These are phyloP conservation scores for Yoshiicerus persimilis DNA, from an alignment of 1,140 invertebrate genomes.

Conservation along the genomic window DNA sequence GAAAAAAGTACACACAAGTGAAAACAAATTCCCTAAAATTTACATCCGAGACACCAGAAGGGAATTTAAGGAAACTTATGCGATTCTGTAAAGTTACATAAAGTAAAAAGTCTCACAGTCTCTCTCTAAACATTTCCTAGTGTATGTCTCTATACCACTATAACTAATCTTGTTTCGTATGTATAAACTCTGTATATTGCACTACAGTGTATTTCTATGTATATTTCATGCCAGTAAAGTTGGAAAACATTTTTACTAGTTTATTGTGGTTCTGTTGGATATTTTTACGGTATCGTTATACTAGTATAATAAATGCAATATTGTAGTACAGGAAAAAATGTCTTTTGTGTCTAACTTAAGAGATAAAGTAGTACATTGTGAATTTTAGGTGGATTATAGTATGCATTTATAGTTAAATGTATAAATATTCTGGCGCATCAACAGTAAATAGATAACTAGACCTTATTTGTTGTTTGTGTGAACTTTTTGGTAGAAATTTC, in stretches of 20 bases:
- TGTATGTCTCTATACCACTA: background rate
- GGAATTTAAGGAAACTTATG: constrained; percentile 9
- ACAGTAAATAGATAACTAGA: background rate
- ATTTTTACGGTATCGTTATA: too few relatives aligned
- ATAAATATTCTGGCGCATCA: too few relatives aligned
- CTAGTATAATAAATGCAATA: too few relatives aligned
- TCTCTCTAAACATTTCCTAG: background rate
- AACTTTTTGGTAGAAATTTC: background rate
- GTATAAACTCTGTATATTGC: background rate
- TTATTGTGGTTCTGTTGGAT: too few relatives aligned
- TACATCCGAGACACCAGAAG: constrained; percentile 10
- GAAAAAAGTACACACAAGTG: constrained; percentile 22
- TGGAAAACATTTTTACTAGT: background rate
- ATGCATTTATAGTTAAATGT: too few relatives aligned
- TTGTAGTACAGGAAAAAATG: too few relatives aligned
- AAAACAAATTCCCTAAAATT: background rate
- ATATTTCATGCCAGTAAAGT: background rate
- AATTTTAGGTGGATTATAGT: too few relatives aligned
- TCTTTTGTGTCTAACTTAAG: too few relatives aligned
- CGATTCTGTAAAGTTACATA: background rate
- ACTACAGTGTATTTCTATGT: background rate
- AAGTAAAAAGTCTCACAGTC: background rate
- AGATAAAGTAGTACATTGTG: too few relatives aligned
- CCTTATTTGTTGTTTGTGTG: background rate
- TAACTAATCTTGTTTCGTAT: background rate